Evolutionary conservation across 2,113 vertebrate genomes (phyloP), one percentile per base, ranked within the genome.

Genomic region (Chiloscyllium plagiosum): DNA sequence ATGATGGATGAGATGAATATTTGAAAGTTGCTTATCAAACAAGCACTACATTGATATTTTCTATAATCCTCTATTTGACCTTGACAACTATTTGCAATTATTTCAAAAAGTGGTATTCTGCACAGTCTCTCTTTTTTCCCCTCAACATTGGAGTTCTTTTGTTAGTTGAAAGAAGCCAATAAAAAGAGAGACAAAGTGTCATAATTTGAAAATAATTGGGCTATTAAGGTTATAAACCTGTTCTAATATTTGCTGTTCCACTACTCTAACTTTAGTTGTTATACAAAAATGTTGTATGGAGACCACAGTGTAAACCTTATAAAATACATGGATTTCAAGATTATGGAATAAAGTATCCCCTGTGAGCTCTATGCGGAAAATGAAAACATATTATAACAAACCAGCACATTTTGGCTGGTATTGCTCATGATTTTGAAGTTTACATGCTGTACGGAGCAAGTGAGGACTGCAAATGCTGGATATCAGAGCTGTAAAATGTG

Each of bases 41-140:
- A 95, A 72, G 5, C 29, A 70, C 24, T 47, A 94, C 29, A 47
- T 72, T 95, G 8, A 26, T 95, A 17, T 47, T 70, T 94, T 22
- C 19, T 26, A 66, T 47, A 94, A 94, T 94, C n/a, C 92, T 94
- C 92, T 33, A 61, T 69, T 47, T 94, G 66, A 94, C n/a, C n/a
- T 42, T 42, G 65, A 69, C 42, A 94, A 94, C 17, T 26, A 89
- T 56, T 24, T 89, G 42, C 37, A 94, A 37, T 47, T 94, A 47
- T 8, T 6, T 3, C 0, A 92, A 68, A 94, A 66, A 94, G 6
- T 66, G 56, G 3, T 42, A 26, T 19, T 42, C 65, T 68, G 61
- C 56, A 68, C 37, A 37, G 65, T 24, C 42, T 94, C n/a, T 42
- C 8, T 66, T 19, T 66, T 52, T 10, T 33, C 26, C 24, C 29